Evolutionary conservation across 2,888 invertebrate genomes (phyloP).

Genomic region (Halocaridina rubra): DNA sequence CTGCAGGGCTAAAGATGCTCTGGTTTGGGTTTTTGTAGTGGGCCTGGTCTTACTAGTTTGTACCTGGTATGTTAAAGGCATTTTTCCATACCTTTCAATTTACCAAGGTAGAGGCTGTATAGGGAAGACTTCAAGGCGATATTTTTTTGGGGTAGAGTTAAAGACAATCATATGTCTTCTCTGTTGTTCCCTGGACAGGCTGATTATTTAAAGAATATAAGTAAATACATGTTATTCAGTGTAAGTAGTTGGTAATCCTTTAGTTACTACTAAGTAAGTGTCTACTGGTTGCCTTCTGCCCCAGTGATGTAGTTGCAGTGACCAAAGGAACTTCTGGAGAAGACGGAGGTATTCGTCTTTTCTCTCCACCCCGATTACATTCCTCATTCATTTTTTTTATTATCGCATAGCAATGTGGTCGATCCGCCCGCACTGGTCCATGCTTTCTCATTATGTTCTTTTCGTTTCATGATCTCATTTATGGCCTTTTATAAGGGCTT

Average conservation of each 20-base stretch:
- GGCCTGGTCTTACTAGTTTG: conserved; percentile 15
- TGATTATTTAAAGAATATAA: neutral
- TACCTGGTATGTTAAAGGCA: conserved; percentile 50
- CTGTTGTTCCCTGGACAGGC: conserved; percentile 24
- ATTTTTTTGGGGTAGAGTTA: conserved; percentile 30
- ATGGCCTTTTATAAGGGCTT: neutral
- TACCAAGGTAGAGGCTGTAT: conserved; percentile 34
- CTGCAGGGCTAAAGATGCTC: conserved; percentile 3
- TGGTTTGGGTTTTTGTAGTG: conserved; percentile 18
- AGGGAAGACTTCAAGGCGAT: neutral
- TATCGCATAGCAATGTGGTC: conserved; percentile 21
- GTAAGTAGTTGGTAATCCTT: neutral
- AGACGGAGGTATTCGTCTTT: neutral
- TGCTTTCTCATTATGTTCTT: conserved; percentile 28
- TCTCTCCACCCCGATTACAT: conserved; percentile 32
- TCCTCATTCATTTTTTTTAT: conserved; percentile 38
- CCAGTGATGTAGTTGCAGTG: neutral
- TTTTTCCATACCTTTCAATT: conserved; percentile 32
- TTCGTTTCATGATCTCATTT: conserved; percentile 48
- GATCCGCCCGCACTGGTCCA: conserved; percentile 44
- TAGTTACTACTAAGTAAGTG: neutral
- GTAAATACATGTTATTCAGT: neutral
- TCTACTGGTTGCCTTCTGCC: neutral
- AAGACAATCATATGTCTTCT: neutral
- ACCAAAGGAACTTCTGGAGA: neutral